These are phyloP conservation scores for Drosophila dunni DNA, from an alignment of 1,140 invertebrate species.

Conservation along the genomic window DNA sequence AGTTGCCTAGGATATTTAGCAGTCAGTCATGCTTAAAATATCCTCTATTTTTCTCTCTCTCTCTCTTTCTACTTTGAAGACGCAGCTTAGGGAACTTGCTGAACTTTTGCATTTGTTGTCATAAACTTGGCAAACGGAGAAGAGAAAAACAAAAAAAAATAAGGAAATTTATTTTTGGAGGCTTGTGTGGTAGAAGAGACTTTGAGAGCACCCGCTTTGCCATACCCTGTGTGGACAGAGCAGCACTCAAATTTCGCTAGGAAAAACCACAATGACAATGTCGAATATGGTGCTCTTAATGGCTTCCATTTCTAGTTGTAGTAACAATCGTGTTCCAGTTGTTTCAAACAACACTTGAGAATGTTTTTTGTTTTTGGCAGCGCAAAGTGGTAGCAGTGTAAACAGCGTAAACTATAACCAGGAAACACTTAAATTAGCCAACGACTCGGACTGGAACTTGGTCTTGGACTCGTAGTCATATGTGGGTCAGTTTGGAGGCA, in stretches of 20 bases:
- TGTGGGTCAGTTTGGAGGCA: constrained; percentile 74
- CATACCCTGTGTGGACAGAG: constrained; percentile 1
- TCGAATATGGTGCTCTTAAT: constrained; percentile 73
- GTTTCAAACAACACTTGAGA: constrained; percentile 50
- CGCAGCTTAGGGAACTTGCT: constrained; percentile 43
- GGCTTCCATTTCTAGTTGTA: constrained; percentile 60
- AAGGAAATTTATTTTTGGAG: constrained; percentile 26
- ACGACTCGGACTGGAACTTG: constrained; percentile 56
- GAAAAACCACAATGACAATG: constrained; percentile 46
- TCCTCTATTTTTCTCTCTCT: not conserved
- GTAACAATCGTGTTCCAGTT: not conserved
- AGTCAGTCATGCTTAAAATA: not conserved
- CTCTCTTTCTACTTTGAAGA: constrained; percentile 17
- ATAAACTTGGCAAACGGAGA: constrained; percentile 36
- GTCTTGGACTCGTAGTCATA: constrained; percentile 46
- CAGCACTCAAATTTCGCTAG: constrained; percentile 66
- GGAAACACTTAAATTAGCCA: constrained; percentile 80
- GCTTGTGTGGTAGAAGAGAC: constrained; percentile 41
- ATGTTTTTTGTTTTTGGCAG: constrained; percentile 77
- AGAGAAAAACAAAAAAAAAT: not conserved
- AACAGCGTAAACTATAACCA: constrained; percentile 82
- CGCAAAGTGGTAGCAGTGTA: constrained; percentile 71
- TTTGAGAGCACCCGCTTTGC: not conserved
- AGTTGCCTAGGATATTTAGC: constrained; percentile 1
- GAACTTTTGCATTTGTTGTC: constrained; percentile 62